These are phyloP conservation scores for Trichosurus vulpecula DNA, from an alignment of 2,797 vertebrate genomes.

Conservation along the genomic window DNA sequence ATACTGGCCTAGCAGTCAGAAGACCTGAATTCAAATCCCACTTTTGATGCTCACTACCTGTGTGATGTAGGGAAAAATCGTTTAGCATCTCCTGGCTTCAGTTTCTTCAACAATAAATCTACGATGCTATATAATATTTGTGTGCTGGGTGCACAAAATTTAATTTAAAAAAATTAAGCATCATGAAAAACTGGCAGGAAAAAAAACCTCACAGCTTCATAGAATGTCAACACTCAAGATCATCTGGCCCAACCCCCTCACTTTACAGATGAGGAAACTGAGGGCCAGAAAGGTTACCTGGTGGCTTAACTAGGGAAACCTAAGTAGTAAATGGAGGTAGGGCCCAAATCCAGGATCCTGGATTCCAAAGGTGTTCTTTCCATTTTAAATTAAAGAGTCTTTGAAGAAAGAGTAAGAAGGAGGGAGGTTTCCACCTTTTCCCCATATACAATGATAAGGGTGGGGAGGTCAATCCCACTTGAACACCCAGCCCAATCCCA, in stretches of 20 bases:
- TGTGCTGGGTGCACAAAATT: not conserved
- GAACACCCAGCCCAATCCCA: not conserved
- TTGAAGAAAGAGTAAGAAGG: not conserved
- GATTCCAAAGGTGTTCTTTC: not conserved
- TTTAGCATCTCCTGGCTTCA: not conserved
- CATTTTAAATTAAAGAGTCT: not conserved
- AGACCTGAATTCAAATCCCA: not conserved
- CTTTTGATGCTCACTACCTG: not conserved
- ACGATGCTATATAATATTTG: not conserved
- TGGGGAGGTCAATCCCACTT: accelerated
- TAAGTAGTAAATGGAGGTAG: not conserved
- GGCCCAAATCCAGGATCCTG: not conserved
- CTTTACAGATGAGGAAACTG: not conserved
- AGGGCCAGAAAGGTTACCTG: not conserved
- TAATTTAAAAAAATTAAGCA: not conserved
- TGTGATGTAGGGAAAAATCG: not conserved
- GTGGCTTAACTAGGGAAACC: not conserved
- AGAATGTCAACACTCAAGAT: not conserved
- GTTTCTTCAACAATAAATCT: not conserved
- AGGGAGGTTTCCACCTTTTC: not conserved
- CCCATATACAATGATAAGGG: accelerated
- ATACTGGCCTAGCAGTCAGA: not conserved
- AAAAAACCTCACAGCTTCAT: not conserved
- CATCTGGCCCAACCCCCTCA: not conserved
- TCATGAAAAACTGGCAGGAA: not conserved